Conservation (phyloP, 2,113 vertebrate species). For the Natator depressus region DNA sequence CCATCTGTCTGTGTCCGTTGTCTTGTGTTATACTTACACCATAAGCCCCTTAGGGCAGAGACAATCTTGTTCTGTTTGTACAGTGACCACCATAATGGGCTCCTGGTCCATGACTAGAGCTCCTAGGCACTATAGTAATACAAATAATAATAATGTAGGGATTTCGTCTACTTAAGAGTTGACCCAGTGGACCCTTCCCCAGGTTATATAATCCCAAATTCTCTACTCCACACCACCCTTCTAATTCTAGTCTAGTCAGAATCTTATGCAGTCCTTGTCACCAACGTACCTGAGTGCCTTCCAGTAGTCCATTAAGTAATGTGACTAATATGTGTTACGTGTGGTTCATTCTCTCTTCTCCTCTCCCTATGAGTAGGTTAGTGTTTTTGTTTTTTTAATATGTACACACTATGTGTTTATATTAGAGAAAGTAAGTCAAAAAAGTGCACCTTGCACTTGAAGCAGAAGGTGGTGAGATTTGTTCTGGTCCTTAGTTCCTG, state of each 20-base stretch:
- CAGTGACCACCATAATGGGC: neutral
- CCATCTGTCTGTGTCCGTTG: neutral
- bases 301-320: neutral
- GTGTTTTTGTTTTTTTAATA: neutral
- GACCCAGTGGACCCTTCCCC: neutral
- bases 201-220: neutral
- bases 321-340: neutral
- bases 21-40: neutral
- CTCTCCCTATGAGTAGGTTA: neutral
- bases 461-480: neutral
- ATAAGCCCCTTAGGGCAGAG: neutral
- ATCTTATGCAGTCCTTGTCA: neutral
- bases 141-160: neutral
- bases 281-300: neutral
- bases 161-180: neutral
- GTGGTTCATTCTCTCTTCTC: neutral
- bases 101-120: neutral
- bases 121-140: neutral
- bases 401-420: neutral
- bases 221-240: neutral
- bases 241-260: rapidly evolving
- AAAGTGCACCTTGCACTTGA: neutral
- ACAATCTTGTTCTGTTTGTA: neutral
- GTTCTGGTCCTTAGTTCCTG: neutral
- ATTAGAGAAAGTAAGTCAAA: neutral